Evolutionary conservation across 2,113 vertebrate species (phyloP), one percentile per base, ranked within the genome.

Genomic region (Chauna torquata): DNA sequence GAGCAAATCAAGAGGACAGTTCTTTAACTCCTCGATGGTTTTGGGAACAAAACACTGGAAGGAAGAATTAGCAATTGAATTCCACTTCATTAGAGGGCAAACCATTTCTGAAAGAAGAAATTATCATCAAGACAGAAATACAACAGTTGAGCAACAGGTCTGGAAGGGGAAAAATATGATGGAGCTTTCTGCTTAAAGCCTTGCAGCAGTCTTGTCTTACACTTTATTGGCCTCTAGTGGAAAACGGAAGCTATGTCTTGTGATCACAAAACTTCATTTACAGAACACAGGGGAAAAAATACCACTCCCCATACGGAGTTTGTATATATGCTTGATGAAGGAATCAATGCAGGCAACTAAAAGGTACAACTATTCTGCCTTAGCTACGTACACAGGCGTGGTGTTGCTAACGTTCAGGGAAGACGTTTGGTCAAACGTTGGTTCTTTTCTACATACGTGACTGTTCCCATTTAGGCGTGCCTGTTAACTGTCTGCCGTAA

Each of bases 181-280:
- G 23, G 16, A 30, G 7, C 22, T 69, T 62, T 52, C 44, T 12
- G 23, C 34, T 18, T 19, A 54, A 77, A 61, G 38, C 24, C 22
- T 58, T 19, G 49, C 27, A 79, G 58, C 72, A 72, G 79, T 59
- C 17, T 97, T 94, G 11, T 30, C 85, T 96, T 97, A 69, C 34
- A 6, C 92, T 96, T 82, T 94, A 97, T 97, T 97, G 98, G 50
- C 97, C 96, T 96, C 98, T 98, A 96, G 97, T 94, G 98, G 96
- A 22, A 50, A 75, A 49, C 3, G 36, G 23, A 52, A 88, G 90
- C 50, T 77, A 90, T 47, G 79, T 7, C 92, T 85, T 44, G 8
- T 1, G 5, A 77, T 69, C 4, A n/a, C 65, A 20, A 59, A 84
- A 66, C 34, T 72, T 52, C 34, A 58, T 58, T 58, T n/a, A 42